Base-by-base conservation (phyloP, 2,113 vertebrate genomes). In the Garra rufa region DNA sequence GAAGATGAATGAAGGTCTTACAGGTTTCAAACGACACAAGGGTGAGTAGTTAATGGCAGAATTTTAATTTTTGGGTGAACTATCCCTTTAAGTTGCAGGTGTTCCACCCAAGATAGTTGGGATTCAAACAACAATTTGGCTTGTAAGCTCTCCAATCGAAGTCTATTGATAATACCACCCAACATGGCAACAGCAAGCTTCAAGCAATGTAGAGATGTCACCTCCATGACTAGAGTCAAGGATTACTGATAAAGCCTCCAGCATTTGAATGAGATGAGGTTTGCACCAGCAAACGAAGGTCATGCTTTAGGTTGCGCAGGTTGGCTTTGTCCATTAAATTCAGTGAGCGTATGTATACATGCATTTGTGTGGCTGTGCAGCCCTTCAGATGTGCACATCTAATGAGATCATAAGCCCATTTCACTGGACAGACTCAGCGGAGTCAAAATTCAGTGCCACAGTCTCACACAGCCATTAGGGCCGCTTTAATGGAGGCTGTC, bases 361-460 rank as follows among this genome's bases (percentile, higher is more conserved):
- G 34, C 55, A 19, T 77, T 67, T 52, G 38, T 69, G 46, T 69
- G n/a, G 70, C 38, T 55, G 74, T 83, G 57, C 30, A 38, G 85
- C 71, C 65, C 55, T 65, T 76, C 44, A 80, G 44, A 70, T 67
- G 61, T 38, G 50, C 24, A 59, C 46, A 59, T 78, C 70, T 88
- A 87, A 88, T 87, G 83, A 87, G 83, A 84, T 88, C 87, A 84
- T 85, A 71, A 77, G 78, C 75, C 83, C 79, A 83, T 85, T 84
- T 87, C 50, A 73, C 73, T n/a, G 59, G 46, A 71, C 84, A 89
- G 85, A 86, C 85, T 57, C 71, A 13, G 26, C 34, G 61, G 83
- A 83, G 73, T 85, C 82, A 73, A 67, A 21, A 74, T 76, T 43
- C 34, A 34, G 83, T 57, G 41, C n/a, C 7, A 34, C 26, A 75